These are phyloP conservation scores for Ptychodera flava DNA, from an alignment of 35 echinoderm and acorn worm genomes.

Conservation along the genomic window DNA sequence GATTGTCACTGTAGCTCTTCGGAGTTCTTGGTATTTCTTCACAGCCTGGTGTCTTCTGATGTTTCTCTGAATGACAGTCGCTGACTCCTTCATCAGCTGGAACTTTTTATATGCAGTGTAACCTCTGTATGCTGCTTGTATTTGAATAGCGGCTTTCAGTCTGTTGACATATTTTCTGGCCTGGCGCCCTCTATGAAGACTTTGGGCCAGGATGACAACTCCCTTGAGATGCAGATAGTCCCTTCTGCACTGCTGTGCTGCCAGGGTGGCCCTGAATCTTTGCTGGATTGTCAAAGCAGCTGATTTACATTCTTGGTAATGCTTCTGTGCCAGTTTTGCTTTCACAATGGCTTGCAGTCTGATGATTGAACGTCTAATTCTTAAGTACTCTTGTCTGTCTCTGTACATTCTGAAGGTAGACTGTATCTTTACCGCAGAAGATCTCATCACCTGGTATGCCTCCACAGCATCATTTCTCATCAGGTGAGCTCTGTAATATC, in stretches of 20 bases:
- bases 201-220: conserved; percentile 49
- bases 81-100: not conserved
- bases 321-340: not conserved
- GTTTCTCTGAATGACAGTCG: not conserved
- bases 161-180: conserved; percentile 31
- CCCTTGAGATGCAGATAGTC: not conserved
- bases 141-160: not conserved
- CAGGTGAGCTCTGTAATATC: conserved; percentile 21
- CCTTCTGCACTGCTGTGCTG: not conserved
- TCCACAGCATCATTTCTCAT: not conserved
- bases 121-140: not conserved
- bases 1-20: conserved; percentile 8
- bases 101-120: not conserved
- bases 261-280: not conserved
- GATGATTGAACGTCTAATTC: not conserved
- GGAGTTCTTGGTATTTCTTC: conserved; percentile 7
- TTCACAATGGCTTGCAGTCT: not conserved
- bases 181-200: conserved; percentile 37
- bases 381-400: not conserved
- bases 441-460: not conserved
- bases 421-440: not conserved
- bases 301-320: not conserved
- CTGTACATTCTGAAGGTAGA: not conserved
- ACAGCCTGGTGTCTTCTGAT: not conserved
- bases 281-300: not conserved